Conservation (phyloP, 2,888 invertebrate genomes). For the Ommatoiulus sabulosus region DNA sequence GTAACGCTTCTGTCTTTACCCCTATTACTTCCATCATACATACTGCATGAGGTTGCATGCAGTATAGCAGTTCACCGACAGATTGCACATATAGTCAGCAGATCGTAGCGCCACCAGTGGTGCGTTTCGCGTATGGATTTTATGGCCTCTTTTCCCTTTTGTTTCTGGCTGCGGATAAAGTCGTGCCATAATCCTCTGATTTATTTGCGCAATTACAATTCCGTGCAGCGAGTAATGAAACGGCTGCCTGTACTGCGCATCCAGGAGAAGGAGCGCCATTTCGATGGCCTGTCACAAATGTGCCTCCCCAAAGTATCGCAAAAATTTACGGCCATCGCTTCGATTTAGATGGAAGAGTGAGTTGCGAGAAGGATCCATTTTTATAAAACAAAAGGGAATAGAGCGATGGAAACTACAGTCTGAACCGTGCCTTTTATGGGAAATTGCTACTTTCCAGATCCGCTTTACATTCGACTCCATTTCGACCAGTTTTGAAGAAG, state of each 20-base stretch:
- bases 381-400: neutral
- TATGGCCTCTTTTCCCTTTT: conserved; percentile 23
- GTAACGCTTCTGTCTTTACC: neutral
- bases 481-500: no score
- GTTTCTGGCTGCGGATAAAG: neutral
- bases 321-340: conserved; percentile 18
- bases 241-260: conserved; percentile 8
- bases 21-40: no score
- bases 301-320: neutral
- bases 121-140: neutral
- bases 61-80: no score
- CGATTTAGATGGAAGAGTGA: neutral
- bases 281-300: conserved; percentile 34
- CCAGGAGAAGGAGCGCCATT: neutral
- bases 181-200: conserved; percentile 11
- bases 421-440: no score
- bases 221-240: conserved; percentile 6
- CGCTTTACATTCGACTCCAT: no score
- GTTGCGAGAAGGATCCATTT: neutral
- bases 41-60: no score
- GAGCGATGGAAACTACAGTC: no score
- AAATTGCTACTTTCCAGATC: no score
- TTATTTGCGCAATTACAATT: conserved; percentile 23
- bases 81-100: no score
- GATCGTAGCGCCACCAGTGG: neutral